Percentiles rank a stretch among this genome's conserved stretches.
phyloP scores from a whole-genome alignment of 2,113 vertebrate species.

The Poicephalus gulielmi region DNA sequence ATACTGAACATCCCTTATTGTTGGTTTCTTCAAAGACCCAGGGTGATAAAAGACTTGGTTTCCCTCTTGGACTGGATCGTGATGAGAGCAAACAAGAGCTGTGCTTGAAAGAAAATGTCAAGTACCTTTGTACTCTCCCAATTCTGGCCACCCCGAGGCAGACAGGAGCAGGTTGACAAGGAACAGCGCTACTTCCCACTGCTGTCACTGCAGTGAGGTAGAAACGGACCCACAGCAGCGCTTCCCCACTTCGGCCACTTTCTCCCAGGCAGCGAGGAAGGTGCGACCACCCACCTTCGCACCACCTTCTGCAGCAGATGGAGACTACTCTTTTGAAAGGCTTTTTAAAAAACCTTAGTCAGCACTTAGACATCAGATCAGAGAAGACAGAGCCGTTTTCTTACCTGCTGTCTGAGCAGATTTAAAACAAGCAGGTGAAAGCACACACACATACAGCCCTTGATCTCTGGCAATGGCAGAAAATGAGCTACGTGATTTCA shows the following conservation, averaged over 20 bases:
- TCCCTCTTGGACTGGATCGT: not conserved
- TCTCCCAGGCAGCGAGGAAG: not conserved
- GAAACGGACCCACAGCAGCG: accelerated
- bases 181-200: accelerated
- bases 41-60: not conserved
- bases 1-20: not conserved
- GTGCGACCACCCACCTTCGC: not conserved
- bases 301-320: not conserved
- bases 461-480: no score
- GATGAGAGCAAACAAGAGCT: not conserved
- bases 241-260: not conserved
- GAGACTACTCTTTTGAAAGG: no score
- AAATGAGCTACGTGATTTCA: no score
- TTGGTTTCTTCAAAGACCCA: not conserved
- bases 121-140: not conserved
- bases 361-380: no score
- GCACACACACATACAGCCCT: no score
- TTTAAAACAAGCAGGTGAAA: no score
- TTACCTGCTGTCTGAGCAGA: no score
- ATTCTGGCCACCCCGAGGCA: not conserved
- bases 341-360: no score
- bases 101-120: not conserved
- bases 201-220: accelerated
- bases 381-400: no score
- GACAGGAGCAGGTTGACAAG: not conserved